Percentiles rank a stretch among this genome's conserved stretches.
phyloP scores from a whole-genome alignment of 2,113 vertebrate species.

The Poecilia latipinna region DNA sequence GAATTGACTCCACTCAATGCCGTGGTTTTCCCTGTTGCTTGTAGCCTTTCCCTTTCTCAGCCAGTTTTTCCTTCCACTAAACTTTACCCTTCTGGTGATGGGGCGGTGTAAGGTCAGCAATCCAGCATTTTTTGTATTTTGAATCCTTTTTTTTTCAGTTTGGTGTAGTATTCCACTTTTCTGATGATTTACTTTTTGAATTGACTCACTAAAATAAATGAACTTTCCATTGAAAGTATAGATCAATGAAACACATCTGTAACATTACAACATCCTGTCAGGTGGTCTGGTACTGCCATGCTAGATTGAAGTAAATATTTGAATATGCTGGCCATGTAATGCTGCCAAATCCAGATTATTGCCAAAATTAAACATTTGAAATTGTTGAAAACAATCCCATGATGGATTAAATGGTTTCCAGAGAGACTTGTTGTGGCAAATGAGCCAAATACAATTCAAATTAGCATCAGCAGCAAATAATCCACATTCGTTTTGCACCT shows the following conservation, averaged over 20 bases:
- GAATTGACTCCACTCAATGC: too few species aligned
- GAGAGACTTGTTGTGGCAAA: slow-evolving; percentile 44
- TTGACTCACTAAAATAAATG: too few species aligned
- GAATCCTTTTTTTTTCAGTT: too few species aligned
- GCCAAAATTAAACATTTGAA: slow-evolving; percentile 41
- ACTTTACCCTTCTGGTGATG: not conserved
- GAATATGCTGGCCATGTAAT: slow-evolving; percentile 1
- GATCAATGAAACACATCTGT: not conserved
- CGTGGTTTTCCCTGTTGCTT: too few species aligned
- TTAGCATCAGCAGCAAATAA: slow-evolving; percentile 59
- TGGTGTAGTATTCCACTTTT: too few species aligned
- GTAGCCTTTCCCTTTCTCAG: not conserved
- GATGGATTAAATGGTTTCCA: slow-evolving; percentile 36
- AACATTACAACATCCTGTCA: not conserved
- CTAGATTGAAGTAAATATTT: slow-evolving; percentile 9
- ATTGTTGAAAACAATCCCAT: slow-evolving; percentile 30
- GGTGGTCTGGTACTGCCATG: not conserved
- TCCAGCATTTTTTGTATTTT: too few species aligned
- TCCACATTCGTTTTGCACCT: slow-evolving; percentile 62
- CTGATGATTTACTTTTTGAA: not conserved
- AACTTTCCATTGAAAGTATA: too few species aligned
- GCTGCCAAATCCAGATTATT: slow-evolving; percentile 9
- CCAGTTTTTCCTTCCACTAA: not conserved
- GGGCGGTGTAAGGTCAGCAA: too few species aligned
- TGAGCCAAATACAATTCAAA: slow-evolving; percentile 63